Evolutionary conservation across 2,888 invertebrate genomes (phyloP).

Genomic region (Eupithecia centaureata): DNA sequence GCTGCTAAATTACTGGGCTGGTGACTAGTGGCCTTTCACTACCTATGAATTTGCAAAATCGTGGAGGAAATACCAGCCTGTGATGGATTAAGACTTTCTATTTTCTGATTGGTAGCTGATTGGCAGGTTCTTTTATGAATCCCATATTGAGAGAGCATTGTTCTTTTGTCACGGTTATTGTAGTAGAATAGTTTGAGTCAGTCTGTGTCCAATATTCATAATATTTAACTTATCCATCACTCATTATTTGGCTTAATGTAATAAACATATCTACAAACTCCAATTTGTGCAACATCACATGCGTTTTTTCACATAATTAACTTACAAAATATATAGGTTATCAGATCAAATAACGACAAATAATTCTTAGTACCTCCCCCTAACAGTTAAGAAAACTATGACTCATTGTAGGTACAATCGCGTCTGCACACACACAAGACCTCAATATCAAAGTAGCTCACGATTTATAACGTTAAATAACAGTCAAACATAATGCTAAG

Average conservation of each 20-base stretch:
- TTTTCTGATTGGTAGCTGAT: slow-evolving; percentile 29
- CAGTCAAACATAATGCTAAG: neutral
- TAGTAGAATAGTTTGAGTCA: neutral
- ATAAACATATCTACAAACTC: neutral
- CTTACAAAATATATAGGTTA: neutral
- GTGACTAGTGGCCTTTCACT: slow-evolving; percentile 71
- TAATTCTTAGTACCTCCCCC: neutral
- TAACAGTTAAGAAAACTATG: neutral
- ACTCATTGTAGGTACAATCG: neutral
- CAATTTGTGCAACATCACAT: neutral
- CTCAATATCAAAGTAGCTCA: neutral
- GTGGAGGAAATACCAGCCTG: slow-evolving; percentile 15
- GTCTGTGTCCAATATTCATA: neutral
- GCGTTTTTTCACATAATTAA: neutral
- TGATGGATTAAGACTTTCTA: slow-evolving; percentile 29
- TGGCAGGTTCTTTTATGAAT: neutral
- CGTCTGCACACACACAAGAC: neutral
- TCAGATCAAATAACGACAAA: neutral
- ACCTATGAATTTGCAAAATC: slow-evolving; percentile 42
- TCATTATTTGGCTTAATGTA: neutral
- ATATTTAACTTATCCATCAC: neutral
- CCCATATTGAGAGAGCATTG: neutral
- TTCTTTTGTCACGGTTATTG: neutral
- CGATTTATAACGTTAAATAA: neutral
- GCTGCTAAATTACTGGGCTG: slow-evolving; percentile 60